phyloP scores from a whole-genome alignment of 2,797 vertebrate species.

The Onychomys leucogaster region DNA sequence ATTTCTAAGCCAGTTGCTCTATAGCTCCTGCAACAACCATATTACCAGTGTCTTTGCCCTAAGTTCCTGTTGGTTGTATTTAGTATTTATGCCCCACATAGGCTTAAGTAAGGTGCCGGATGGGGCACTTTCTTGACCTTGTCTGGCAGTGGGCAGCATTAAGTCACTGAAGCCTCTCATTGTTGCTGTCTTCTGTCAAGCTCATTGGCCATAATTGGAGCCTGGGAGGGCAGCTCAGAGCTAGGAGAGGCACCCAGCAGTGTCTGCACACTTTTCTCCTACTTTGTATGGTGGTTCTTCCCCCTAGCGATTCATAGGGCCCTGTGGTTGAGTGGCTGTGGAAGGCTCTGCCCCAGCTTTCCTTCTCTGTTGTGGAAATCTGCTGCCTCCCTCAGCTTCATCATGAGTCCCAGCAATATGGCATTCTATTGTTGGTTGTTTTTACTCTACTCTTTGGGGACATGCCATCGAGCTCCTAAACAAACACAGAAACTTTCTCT shows the following conservation, averaged over 20 bases:
- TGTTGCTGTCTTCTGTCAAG: not conserved
- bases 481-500: too few species aligned
- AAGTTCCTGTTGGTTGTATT: not conserved
- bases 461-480: too few species aligned
- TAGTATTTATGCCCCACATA: not conserved
- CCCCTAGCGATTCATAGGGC: not conserved
- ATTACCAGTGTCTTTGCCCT: too few species aligned
- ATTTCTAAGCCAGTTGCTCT: not conserved
- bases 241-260: not conserved
- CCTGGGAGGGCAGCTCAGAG: not conserved
- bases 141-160: not conserved
- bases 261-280: too few species aligned
- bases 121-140: too few species aligned
- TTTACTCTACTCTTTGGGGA: too few species aligned
- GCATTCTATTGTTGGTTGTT: not conserved
- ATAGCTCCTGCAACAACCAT: not conserved
- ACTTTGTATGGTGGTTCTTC: too few species aligned
- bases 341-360: not conserved
- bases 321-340: accelerated
- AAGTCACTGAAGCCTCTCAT: not conserved
- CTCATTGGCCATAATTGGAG: not conserved
- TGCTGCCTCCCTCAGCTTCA: not conserved
- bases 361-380: not conserved
- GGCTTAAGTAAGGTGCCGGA: too few species aligned
- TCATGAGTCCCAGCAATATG: not conserved